phyloP scores from a whole-genome alignment of 23 tunicate genomes.

The Halocynthia roretzi region DNA sequence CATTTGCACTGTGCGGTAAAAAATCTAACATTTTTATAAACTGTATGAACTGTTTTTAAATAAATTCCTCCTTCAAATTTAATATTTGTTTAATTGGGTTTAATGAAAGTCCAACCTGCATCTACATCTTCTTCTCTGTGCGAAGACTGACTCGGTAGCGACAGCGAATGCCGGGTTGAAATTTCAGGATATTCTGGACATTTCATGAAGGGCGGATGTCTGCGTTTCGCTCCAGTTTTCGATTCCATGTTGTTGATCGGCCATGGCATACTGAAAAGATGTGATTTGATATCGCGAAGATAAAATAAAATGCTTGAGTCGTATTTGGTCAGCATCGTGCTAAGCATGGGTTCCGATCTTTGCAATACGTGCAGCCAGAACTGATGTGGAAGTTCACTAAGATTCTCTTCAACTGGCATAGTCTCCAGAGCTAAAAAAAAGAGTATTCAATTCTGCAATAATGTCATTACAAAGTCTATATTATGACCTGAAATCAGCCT shows the following conservation, averaged over 20 bases:
- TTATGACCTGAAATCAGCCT: no score
- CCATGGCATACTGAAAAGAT: slow-evolving; percentile 12
- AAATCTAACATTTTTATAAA: neutral
- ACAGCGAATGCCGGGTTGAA: slow-evolving; percentile 10
- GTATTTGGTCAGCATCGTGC: slow-evolving; percentile 4
- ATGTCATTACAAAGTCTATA: no score
- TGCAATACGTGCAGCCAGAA: slow-evolving; percentile 20
- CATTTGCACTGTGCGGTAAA: no score
- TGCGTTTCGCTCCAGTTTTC: neutral
- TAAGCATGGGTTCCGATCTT: slow-evolving; percentile 19
- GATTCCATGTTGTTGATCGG: neutral
- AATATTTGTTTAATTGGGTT: neutral
- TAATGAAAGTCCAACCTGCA: neutral
- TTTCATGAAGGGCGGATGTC: slow-evolving; percentile 18
- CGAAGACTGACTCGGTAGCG: neutral
- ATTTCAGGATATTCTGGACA: neutral
- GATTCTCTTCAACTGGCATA: no score
- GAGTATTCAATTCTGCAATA: no score
- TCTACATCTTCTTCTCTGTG: no score
- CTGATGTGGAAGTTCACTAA: slow-evolving; percentile 4
- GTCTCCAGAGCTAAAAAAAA: no score
- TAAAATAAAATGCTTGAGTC: slow-evolving; percentile 1
- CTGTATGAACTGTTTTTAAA: slow-evolving; percentile 7
- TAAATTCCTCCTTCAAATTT: neutral
- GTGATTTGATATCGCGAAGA: slow-evolving; percentile 5